Percentiles rank a stretch among this genome's conserved stretches.
Conservation (phyloP, 2,113 vertebrate genomes). For the Melospiza georgiana region DNA sequence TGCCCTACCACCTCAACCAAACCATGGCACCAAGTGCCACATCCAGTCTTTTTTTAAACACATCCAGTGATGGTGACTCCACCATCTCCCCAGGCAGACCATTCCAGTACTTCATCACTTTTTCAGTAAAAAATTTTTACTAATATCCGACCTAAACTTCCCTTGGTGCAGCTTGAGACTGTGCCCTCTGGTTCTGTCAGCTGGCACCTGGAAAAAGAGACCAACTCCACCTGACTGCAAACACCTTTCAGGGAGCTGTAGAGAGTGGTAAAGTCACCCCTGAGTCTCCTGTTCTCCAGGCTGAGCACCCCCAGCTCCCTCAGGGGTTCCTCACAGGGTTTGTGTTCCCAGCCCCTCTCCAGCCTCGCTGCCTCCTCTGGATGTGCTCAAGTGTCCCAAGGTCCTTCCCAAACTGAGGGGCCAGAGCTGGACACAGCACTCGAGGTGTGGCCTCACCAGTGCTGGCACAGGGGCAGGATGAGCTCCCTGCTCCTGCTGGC, state of each 20-base stretch:
- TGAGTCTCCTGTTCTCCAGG: no score
- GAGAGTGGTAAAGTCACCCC: no score
- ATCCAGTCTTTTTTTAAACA: neutral
- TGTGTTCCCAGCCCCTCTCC: no score
- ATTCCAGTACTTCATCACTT: neutral
- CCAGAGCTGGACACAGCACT: no score
- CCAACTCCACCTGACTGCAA: no score
- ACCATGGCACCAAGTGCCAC: no score
- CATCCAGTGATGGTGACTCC: neutral
- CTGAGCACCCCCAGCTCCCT: no score
- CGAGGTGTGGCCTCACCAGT: neutral
- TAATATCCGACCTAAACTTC: neutral
- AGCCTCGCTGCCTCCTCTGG: no score
- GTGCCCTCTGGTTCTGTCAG: neutral
- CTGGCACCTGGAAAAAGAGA: neutral
- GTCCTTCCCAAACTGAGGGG: no score
- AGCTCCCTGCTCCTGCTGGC: neutral
- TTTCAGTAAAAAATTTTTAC: fast-evolving
- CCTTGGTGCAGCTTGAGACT: neutral
- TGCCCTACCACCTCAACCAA: neutral
- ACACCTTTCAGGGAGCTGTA: no score
- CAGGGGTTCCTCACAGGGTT: no score
- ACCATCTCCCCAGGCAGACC: fast-evolving
- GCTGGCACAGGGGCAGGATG: fast-evolving
- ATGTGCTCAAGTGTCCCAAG: no score